Evolutionary conservation across 2,797 vertebrate genomes (phyloP), one percentile per base, ranked within the genome.

Genomic region (Trachops cirrhosus): DNA sequence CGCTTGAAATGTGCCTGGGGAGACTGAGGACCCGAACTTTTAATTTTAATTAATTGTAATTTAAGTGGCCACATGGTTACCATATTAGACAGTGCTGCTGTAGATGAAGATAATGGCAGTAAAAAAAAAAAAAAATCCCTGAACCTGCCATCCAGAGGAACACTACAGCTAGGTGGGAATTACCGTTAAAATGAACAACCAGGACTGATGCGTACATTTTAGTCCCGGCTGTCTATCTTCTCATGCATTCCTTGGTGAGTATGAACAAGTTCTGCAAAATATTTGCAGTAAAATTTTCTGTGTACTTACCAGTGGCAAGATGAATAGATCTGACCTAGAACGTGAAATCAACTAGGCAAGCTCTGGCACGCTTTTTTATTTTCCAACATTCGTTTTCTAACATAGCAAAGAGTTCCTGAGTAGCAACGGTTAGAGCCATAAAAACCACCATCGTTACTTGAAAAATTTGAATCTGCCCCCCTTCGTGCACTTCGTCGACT

Each of bases 31-130:
- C 22, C 50, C 52, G 16, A 48, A 88, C 37, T 86, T 90, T 92
- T 44, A 80, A 94, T 96, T 94, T 91, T 93, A 95, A 89, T 86
- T 87, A 62, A 92, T 85, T 93, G 86, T 92, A 86, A 93, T 96
- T 93, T 71, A 48, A 84, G 52, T 84, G 12, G 46, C 86, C 83
- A 75, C 84, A 68, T 86, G 78, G 44, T 96, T 80, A 59, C 50
- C 41, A 6, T 91, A 79, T 89, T 79, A 77, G 59, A 86, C 2
- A 3, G 9, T 11, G 16, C 57, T 86, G 39, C 11, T 94, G 62
- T 83, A 19, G 34, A 67, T 67, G 52, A 86, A 79, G 54, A 83
- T 32, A 70, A 59, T 52, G 19, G 10, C 37, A 68, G 48, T 87
- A 87, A 39, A 79, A 71, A 83, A 75, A 41, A 84, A 41, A 75